Evolutionary conservation across 2,888 invertebrate genomes (phyloP), one percentile per base, ranked within the genome.

Genomic region (Agrochola lota): DNA sequence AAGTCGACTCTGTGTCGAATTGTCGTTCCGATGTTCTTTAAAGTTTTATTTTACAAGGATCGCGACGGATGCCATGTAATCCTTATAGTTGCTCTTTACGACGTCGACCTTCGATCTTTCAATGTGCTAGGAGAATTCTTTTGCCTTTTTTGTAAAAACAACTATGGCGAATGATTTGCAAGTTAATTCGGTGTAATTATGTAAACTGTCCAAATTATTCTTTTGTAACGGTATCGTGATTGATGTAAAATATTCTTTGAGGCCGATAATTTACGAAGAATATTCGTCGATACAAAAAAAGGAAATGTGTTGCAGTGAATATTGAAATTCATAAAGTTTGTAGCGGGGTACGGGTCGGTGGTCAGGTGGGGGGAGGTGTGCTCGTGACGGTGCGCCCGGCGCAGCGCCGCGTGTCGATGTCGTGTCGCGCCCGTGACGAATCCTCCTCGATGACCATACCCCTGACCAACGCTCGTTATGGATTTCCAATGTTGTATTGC

Each of bases 1-100:
- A 94, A 92, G 92, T 92, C 95, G 94, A 92, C 91, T 91, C 95
- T 95, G 96, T 96, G 95, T 95, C 96, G 95, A 96, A 96, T 96
- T 91, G 95, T 90, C 92, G 93, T 90, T 91, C 90, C 90, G 92
- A 91, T 92, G 92, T 91, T 93, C 91, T 91, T 91, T 87, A 90
- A 91, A 89, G 90, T 93, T 93, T 93, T 93, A 93, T 94, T 95
- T 94, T 94, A 92, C 91, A 91, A 93, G 93, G 92, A 93, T 92
- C 91, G 91, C 87, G 90, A 89, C 86, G 89, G 90, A 83, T 81
- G 76, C 80, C 83, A 77, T 81, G 80, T 86, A 82, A 85, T 87
- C 81, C 85, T 77, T 80, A 71, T 76, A 74, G 75, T 74, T 81
- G 78, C 78, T 80, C 78, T 88, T 88, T 83, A 85, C 64, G 72